Base-by-base conservation (phyloP, 2,888 invertebrate species). In the Xylocampa areola region DNA sequence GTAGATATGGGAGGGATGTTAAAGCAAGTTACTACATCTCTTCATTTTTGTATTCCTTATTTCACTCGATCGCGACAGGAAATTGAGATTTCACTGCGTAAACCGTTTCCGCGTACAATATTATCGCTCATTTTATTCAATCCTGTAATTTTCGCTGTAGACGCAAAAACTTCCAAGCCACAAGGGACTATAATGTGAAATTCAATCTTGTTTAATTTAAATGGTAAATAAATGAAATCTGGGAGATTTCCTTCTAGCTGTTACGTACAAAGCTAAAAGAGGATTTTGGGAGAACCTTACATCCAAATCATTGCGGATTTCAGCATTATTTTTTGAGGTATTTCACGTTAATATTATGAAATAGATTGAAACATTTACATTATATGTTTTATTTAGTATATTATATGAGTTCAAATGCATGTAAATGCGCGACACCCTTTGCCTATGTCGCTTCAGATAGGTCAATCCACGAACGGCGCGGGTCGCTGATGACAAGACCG, bases 271-370 rank as follows among this genome's bases (percentile, higher is more conserved):
- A 36, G 29, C 23, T 11, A 39, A 58, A 14, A 13, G 21, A 37
- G 21, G 11, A 36, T 43, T 32, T 61, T 40, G 7, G n/a, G 8
- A 16, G 58, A 58, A 35, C 11, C 40, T 27, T 40, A 23, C 41
- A 40, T 39, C 29, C 25, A 67, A 51, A 57, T 57, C 53, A 29
- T 8, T 21, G 11, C 11, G 43, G 44, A 55, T 71, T 43, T n/a
- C n/a, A 49, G 39, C 10, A 13, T 52, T 51, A 40, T 45, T 60
- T 17, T 45, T n/a, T 13, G 14, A 47, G 16, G 19, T 16, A 45
- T 27, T 37, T 40, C 14, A 13, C 5, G n/a, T 11, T 21, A 6
- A 2, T 14, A 2, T 7, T 3, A 10, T 2, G 19, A 21, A 27
- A 32, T 16, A 44, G 19, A 0, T 35, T 40, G 8, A 29, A n/a